Evolutionary conservation across 2,797 vertebrate species (phyloP).

Genomic region (Lacerta viridis): DNA sequence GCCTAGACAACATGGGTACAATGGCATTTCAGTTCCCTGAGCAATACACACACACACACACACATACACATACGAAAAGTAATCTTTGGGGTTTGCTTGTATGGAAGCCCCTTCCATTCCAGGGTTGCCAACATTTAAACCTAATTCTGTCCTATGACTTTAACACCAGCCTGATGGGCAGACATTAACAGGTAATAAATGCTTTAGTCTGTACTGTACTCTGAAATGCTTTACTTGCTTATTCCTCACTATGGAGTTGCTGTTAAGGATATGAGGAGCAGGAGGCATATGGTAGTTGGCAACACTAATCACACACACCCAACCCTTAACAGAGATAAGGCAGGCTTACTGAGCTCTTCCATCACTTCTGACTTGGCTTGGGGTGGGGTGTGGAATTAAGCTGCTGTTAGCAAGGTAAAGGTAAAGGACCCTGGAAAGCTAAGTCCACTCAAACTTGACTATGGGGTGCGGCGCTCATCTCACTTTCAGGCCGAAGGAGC

Average conservation of each 20-base stretch:
- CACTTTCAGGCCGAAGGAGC: too few relatives aligned
- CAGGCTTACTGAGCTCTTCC: too few relatives aligned
- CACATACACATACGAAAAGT: neutral
- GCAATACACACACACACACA: neutral
- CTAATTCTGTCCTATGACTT: neutral
- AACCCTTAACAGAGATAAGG: too few relatives aligned
- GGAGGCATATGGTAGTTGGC: neutral
- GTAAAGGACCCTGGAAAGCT: too few relatives aligned
- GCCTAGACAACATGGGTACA: neutral
- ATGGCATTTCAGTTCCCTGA: neutral
- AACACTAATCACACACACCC: neutral
- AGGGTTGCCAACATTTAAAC: neutral
- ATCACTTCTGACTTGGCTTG: too few relatives aligned
- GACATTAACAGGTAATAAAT: neutral
- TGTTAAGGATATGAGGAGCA: neutral
- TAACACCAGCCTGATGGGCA: too few relatives aligned
- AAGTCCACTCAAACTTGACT: too few relatives aligned
- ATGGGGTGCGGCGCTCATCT: too few relatives aligned
- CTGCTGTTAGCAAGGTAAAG: too few relatives aligned
- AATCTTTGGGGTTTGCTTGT: neutral
- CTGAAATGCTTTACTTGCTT: neutral
- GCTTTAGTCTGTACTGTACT: neutral
- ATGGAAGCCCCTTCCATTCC: neutral
- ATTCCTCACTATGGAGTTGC: neutral
- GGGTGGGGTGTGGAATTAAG: too few relatives aligned